Evolutionary conservation across 1,140 invertebrate species (phyloP), one percentile per base, ranked within the genome.

Genomic region (Aporrectodea caliginosa): DNA sequence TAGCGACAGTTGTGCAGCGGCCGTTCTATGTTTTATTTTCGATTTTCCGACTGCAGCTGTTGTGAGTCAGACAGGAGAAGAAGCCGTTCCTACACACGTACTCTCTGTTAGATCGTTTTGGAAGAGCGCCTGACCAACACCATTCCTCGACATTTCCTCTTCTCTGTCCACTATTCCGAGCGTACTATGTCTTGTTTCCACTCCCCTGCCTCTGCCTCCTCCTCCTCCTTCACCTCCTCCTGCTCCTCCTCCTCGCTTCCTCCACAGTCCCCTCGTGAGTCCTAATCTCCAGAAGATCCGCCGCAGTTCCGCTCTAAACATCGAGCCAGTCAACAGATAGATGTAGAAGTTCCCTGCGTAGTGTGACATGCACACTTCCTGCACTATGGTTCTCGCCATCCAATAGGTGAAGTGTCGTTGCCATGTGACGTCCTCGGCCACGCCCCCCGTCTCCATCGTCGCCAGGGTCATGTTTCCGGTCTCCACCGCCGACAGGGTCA

Each of bases 271-370:
- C 27, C 75, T 27, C 16, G 27, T 27, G 29, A 32, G 43, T n/a
- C 33, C 29, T n/a, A 76, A 29, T 31, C 43, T 76, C 0, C 33
- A 6, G 31, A 87, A 81, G 16, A 86, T 32, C 33, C 78, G 72
- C 71, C 81, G 81, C 31, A 86, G 82, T 77, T 84, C 81, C 43
- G 81, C 77, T 32, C 87, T 79, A 79, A 88, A 88, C 72, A 84
- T 82, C 73, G 83, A 83, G 1, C 87, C 87, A 0, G 86, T 88
- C 6, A 84, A 79, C 71, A 84, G 85, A 75, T 88, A 88, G 35
- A 88, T 87, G 77, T 86, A 86, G 81, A 88, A 85, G 77, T 88
- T 88, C 71, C 84, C 84, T 0, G 87, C 85, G 35, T 87, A 87
- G 79, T 87, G 87, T 12, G 87, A 87, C 76, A 88, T 78, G 30